Evolutionary conservation across 2,888 invertebrate species (phyloP).

Genomic region (Hypomecis punctinalis): DNA sequence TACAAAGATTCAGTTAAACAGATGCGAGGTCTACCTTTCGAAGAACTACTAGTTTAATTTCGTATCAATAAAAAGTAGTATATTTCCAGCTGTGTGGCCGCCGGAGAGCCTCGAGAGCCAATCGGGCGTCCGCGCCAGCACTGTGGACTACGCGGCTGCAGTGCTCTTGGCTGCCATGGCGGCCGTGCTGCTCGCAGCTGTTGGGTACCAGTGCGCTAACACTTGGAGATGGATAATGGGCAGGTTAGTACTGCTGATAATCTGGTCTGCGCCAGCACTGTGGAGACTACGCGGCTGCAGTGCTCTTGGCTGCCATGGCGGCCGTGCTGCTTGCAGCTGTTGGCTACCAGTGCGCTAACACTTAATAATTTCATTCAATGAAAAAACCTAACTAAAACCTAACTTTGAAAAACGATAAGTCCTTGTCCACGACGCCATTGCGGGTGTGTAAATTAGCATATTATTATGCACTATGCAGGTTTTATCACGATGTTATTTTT

Average conservation of each 20-base stretch:
- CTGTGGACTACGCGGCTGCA: slow-evolving; percentile 85
- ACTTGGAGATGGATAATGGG: slow-evolving; percentile 90
- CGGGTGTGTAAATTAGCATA: no score
- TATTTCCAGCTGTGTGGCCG: slow-evolving; percentile 68
- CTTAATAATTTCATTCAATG: no score
- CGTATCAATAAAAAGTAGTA: not conserved
- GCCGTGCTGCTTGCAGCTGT: slow-evolving; percentile 88
- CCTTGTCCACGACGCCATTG: no score
- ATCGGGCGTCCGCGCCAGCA: slow-evolving; percentile 71
- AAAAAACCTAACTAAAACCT: no score
- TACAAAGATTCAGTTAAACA: no score
- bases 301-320: slow-evolving; percentile 87
- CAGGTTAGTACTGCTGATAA: slow-evolving; percentile 59
- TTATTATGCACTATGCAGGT: no score
- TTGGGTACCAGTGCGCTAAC: slow-evolving; percentile 89
- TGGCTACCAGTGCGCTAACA: slow-evolving; percentile 89
- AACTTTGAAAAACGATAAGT: no score
- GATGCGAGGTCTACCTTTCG: no score
- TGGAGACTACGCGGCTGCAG: slow-evolving; percentile 84
- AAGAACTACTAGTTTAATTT: not conserved
- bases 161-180: slow-evolving; percentile 87
- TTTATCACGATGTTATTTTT: no score
- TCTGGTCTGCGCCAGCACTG: no score
- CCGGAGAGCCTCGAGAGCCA: slow-evolving; percentile 72
- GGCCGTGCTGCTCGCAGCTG: slow-evolving; percentile 88